These are phyloP conservation scores for Struthidea cinerea DNA, from an alignment of 2,113 vertebrate species.

Conservation along the genomic window DNA sequence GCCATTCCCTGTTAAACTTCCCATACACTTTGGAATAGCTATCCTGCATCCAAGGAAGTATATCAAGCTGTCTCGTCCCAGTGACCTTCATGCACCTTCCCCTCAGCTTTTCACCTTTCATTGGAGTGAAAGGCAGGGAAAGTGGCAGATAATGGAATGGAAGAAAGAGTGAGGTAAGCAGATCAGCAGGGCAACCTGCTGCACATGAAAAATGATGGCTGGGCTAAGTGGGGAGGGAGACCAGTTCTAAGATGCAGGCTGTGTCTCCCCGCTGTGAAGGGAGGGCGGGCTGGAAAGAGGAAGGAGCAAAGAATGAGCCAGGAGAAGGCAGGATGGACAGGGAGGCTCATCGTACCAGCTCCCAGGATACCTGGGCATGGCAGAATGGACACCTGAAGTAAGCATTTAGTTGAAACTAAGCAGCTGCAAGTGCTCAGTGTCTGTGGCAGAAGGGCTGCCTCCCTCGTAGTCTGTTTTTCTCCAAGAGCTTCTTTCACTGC, in stretches of 20 bases:
- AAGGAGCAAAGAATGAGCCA: neutral
- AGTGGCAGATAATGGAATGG: neutral
- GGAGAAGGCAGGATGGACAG: neutral
- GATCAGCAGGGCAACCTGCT: neutral
- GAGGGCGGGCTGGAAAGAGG: neutral
- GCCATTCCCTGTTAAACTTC: neutral
- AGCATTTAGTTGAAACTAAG: neutral
- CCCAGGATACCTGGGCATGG: neutral
- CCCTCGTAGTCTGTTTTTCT: neutral
- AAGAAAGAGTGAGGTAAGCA: neutral
- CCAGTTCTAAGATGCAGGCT: neutral
- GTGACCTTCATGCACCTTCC: neutral
- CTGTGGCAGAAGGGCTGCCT: neutral
- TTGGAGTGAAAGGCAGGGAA: neutral
- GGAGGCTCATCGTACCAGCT: neutral
- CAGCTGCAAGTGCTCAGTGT: neutral
- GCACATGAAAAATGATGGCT: neutral
- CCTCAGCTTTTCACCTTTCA: neutral
- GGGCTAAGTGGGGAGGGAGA: neutral
- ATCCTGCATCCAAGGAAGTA: neutral
- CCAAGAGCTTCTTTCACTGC: neutral
- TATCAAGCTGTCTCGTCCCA: neutral
- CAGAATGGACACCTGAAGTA: neutral
- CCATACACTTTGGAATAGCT: neutral
- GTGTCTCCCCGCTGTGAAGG: neutral